Evolutionary conservation across 2,888 invertebrate species (phyloP).

Genomic region (Villa cingulata): DNA sequence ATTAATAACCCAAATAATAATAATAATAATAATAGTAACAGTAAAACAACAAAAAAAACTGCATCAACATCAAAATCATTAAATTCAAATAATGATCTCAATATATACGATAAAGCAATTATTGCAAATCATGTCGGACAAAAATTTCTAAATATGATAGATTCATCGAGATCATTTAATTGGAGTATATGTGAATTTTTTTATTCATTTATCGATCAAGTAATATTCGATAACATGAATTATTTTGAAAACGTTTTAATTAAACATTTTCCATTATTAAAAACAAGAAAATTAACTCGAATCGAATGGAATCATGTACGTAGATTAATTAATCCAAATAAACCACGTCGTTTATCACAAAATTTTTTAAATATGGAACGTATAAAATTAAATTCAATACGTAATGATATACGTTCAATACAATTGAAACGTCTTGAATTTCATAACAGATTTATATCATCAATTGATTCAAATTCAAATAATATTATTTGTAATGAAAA

Average conservation of each 20-base stretch:
- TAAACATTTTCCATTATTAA: not conserved
- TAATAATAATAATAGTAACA: too few relatives aligned
- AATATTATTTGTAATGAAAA: too few relatives aligned
- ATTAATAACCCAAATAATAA: too few relatives aligned
- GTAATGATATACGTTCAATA: not conserved
- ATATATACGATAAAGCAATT: too few relatives aligned
- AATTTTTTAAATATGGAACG: not conserved
- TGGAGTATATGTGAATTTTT: not conserved
- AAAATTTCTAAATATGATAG: not conserved
- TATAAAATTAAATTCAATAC: not conserved
- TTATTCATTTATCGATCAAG: not conserved
- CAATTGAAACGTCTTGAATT: not conserved
- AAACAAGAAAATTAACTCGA: not conserved
- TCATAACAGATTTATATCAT: too few relatives aligned
- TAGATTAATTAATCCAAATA: not conserved
- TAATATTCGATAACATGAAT: not conserved
- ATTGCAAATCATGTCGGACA: not conserved
- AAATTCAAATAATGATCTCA: too few relatives aligned
- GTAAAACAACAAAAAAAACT: too few relatives aligned
- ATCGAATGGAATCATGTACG: not conserved
- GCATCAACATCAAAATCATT: too few relatives aligned
- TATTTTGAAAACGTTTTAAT: not conserved
- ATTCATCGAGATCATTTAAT: not conserved
- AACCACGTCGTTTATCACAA: not conserved
- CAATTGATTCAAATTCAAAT: too few relatives aligned